Evolutionary conservation across 2,797 vertebrate genomes (phyloP).

Genomic region (Cephalopachus bancanus): DNA sequence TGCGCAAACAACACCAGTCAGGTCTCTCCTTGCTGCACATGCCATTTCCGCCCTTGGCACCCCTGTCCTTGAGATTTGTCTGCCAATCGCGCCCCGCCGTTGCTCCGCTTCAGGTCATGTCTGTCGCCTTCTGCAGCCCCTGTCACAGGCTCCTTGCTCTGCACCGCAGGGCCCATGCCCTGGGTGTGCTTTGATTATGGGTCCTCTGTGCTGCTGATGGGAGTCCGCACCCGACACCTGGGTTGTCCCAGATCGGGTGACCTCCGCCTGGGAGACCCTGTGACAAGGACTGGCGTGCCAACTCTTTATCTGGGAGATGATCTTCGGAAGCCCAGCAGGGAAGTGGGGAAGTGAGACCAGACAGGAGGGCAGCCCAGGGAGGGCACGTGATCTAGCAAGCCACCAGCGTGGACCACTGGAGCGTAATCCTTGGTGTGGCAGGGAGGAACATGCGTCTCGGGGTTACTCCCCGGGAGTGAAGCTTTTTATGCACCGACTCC

Average conservation of each 20-base stretch:
- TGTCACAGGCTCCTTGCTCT: background rate
- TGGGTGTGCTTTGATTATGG: background rate
- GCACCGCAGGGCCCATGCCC: accelerated
- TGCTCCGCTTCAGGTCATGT: no score
- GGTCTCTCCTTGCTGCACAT: background rate
- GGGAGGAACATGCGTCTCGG: background rate
- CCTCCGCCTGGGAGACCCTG: background rate
- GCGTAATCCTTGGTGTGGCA: background rate
- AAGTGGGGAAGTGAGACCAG: accelerated
- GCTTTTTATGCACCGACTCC: no score
- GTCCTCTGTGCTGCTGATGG: background rate
- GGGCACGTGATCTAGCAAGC: background rate
- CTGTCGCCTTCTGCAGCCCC: background rate
- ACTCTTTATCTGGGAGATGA: background rate
- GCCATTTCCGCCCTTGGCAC: background rate
- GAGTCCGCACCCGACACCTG: background rate
- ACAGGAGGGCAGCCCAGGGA: background rate
- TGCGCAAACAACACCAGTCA: background rate
- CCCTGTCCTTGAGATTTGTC: background rate
- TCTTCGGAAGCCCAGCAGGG: no score
- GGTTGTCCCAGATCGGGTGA: background rate
- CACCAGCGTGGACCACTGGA: accelerated
- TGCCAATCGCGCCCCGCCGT: no score
- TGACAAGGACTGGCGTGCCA: background rate
- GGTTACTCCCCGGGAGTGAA: background rate